Evolutionary conservation across 53 echinoderm and acorn worm species (phyloP).

Genomic region (Arbacia lixula): DNA sequence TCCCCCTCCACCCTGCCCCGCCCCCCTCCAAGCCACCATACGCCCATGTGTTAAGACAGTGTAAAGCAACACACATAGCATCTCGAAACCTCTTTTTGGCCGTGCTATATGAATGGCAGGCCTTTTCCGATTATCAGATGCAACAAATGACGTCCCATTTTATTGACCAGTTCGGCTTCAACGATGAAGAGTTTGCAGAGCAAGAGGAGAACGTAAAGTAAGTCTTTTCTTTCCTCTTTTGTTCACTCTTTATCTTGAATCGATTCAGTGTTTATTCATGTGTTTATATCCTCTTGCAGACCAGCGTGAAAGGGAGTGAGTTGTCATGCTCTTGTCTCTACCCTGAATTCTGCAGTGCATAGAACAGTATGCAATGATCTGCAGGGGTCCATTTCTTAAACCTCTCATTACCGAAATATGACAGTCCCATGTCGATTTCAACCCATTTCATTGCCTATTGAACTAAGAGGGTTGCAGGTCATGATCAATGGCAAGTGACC

Average conservation of each 20-base stretch:
- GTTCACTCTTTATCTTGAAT: neutral
- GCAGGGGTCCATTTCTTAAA: no score
- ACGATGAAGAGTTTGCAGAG: slow-evolving; percentile 99
- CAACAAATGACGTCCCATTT: slow-evolving; percentile 99
- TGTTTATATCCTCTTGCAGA: no score
- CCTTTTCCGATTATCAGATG: slow-evolving; percentile 99
- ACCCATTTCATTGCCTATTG: no score
- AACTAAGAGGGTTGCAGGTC: no score
- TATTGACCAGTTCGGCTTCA: slow-evolving; percentile 99
- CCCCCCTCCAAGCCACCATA: neutral
- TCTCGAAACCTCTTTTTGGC: slow-evolving; percentile 74
- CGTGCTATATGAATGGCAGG: slow-evolving; percentile 81
- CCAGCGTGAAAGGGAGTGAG: no score
- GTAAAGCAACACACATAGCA: slow-evolving; percentile 56
- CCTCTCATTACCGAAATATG: no score
- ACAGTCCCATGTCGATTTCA: no score
- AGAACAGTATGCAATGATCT: no score
- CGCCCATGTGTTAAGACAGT: slow-evolving; percentile 43
- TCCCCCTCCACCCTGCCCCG: neutral
- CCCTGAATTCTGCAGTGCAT: no score
- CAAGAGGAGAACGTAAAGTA: slow-evolving; percentile 99
- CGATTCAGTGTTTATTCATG: neutral
- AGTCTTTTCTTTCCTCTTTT: no score
- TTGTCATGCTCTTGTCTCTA: no score
- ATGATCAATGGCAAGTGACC: no score